Percentiles rank a stretch among this genome's conserved stretches.
phyloP scores from a whole-genome alignment of 2,888 invertebrate species.

The Pheosia tremula region DNA sequence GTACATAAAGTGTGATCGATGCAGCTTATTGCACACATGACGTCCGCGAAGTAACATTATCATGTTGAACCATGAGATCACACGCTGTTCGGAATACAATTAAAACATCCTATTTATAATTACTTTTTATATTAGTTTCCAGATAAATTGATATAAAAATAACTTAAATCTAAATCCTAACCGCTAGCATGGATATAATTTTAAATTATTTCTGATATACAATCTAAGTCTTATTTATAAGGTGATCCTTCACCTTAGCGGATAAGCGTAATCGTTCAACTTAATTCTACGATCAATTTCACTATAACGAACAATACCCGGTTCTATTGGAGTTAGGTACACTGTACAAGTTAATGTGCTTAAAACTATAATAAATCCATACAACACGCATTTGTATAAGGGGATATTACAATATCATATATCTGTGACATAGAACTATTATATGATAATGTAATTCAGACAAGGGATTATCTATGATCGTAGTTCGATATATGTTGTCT shows the following conservation, averaged over 20 bases:
- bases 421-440: no score
- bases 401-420: no score
- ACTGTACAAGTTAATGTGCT: conserved; percentile 33
- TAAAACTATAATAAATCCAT: conserved; percentile 33
- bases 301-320: conserved; percentile 56
- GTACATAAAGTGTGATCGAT: conserved; percentile 64
- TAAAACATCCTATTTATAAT: conserved; percentile 58
- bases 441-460: no score
- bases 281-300: conserved; percentile 66
- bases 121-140: conserved; percentile 67
- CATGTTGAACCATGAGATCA: conserved; percentile 70
- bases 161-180: conserved; percentile 68
- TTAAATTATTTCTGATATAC: conserved; percentile 70
- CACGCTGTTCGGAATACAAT: conserved; percentile 63
- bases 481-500: no score
- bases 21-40: conserved; percentile 71
- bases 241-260: conserved; percentile 65
- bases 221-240: conserved; percentile 78
- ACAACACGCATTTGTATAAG: conserved; percentile 18
- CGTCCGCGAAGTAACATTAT: conserved; percentile 39
- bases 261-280: conserved; percentile 81
- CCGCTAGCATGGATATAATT: conserved; percentile 51
- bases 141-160: conserved; percentile 80
- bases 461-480: no score
- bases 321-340: conserved; percentile 42